phyloP scores from a whole-genome alignment of 1,140 invertebrate genomes.

The Bradynema listronoti region DNA sequence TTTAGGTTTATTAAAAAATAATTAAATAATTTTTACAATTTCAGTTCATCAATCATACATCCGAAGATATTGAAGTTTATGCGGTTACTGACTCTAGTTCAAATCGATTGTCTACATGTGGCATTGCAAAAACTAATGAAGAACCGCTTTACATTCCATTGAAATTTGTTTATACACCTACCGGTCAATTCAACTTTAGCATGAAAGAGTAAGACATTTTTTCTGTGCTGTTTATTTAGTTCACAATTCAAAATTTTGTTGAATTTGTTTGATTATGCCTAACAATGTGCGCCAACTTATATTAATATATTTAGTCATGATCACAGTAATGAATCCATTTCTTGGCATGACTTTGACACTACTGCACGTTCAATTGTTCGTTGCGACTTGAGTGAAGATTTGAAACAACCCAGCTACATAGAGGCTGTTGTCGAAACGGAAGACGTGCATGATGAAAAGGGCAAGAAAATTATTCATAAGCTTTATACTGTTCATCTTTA shows the following conservation, averaged over 20 bases:
- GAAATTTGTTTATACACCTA: slow-evolving; percentile 74
- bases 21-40: slow-evolving; percentile 4
- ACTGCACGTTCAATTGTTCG: slow-evolving; percentile 37
- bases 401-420: slow-evolving; percentile 61
- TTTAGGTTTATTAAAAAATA: neutral
- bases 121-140: slow-evolving; percentile 65
- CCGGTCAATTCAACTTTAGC: slow-evolving; percentile 76
- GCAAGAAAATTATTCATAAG: slow-evolving; percentile 1
- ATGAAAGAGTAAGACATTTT: slow-evolving; percentile 55
- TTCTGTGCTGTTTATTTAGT: slow-evolving; percentile 20
- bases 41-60: slow-evolving; percentile 77
- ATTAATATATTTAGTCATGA: slow-evolving; percentile 47
- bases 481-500: slow-evolving; percentile 74
- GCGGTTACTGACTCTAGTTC: slow-evolving; percentile 65
- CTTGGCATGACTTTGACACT: slow-evolving; percentile 58
- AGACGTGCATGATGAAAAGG: slow-evolving; percentile 7
- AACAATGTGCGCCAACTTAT: no score
- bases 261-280: no score
- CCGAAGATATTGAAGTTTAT: slow-evolving; percentile 72
- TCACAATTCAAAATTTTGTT: slow-evolving; percentile 4
- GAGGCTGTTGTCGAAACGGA: slow-evolving; percentile 61
- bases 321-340: slow-evolving; percentile 38
- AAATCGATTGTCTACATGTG: slow-evolving; percentile 68
- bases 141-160: slow-evolving; percentile 71
- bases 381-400: slow-evolving; percentile 47